Evolutionary conservation across 2,113 vertebrate species (phyloP).

Genomic region (Phycodurus eques): DNA sequence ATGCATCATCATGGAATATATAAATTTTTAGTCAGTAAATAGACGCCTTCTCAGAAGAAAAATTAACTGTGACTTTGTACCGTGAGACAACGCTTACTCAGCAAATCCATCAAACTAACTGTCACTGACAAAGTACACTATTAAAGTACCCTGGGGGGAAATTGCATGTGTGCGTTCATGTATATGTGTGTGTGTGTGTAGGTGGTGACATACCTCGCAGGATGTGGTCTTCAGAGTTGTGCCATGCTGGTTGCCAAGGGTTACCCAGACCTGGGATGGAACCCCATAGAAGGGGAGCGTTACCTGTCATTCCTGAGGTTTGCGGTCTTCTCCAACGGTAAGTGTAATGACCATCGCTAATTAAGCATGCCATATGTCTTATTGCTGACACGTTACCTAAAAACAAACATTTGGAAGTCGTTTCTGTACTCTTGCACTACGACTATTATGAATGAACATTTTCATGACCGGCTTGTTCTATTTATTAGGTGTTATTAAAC

Average conservation of each 20-base stretch:
- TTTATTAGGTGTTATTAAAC: no score
- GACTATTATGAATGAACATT: background rate
- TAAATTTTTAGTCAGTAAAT: constrained; percentile 1
- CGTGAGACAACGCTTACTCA: constrained; percentile 18
- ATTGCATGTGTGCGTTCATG: background rate
- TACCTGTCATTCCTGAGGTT: constrained; percentile 95
- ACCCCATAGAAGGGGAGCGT: constrained; percentile 96
- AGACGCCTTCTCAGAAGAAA: constrained; percentile 10
- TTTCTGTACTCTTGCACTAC: background rate
- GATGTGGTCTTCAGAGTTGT: constrained; percentile 94
- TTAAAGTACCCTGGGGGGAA: constrained; percentile 13
- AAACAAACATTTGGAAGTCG: background rate
- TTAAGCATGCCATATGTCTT: background rate
- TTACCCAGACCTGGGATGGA: constrained; percentile 96
- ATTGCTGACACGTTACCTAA: background rate
- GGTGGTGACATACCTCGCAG: constrained; percentile 96
- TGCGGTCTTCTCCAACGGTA: constrained; percentile 95
- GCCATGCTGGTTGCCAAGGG: constrained; percentile 89
- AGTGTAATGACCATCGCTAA: background rate
- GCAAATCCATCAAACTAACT: constrained; percentile 30
- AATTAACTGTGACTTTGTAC: constrained; percentile 18
- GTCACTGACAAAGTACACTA: constrained; percentile 18
- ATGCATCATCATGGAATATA: background rate
- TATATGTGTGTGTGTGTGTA: constrained; percentile 56
- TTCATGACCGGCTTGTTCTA: background rate